Evolutionary conservation across 2,888 invertebrate species (phyloP).

Genomic region (Embidobia sp.): DNA sequence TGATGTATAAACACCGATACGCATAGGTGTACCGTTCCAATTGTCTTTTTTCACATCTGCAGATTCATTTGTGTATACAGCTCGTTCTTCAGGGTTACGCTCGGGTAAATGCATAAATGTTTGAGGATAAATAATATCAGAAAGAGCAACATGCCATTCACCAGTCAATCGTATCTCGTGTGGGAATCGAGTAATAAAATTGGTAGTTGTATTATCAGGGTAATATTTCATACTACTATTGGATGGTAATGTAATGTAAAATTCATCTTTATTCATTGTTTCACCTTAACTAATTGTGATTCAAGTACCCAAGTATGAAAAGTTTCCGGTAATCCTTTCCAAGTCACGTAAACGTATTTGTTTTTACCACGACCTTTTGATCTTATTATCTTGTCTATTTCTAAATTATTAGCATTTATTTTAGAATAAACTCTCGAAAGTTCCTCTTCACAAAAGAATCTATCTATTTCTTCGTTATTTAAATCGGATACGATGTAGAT

Average conservation of each 20-base stretch:
- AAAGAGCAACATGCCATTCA: slow-evolving; percentile 2
- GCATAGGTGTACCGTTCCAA: too few relatives aligned
- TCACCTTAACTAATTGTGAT: background rate
- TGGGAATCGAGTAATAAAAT: slow-evolving; percentile 11
- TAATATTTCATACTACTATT: slow-evolving; percentile 25
- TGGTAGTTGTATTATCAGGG: slow-evolving; percentile 12
- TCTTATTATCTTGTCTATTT: background rate
- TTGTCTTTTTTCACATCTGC: background rate
- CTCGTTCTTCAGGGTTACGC: background rate
- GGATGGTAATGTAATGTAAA: slow-evolving; percentile 14
- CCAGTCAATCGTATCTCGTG: slow-evolving; percentile 3
- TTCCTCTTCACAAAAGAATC: slow-evolving; percentile 8
- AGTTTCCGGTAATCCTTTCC: slow-evolving; percentile 10
- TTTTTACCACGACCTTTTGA: slow-evolving; percentile 1
- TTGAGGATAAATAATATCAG: slow-evolving; percentile 13
- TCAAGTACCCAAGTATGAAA: background rate
- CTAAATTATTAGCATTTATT: slow-evolving; percentile 4
- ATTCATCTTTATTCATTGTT: slow-evolving; percentile 8
- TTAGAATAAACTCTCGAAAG: background rate
- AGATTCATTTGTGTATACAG: too few relatives aligned
- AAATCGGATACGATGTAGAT: slow-evolving; percentile 7
- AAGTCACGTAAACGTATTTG: slow-evolving; percentile 1
- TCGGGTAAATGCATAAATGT: background rate
- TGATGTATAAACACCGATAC: too few relatives aligned
- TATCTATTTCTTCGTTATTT: slow-evolving; percentile 1